Evolutionary conservation across 2,888 invertebrate genomes (phyloP).

Genomic region (Selenia dentaria): DNA sequence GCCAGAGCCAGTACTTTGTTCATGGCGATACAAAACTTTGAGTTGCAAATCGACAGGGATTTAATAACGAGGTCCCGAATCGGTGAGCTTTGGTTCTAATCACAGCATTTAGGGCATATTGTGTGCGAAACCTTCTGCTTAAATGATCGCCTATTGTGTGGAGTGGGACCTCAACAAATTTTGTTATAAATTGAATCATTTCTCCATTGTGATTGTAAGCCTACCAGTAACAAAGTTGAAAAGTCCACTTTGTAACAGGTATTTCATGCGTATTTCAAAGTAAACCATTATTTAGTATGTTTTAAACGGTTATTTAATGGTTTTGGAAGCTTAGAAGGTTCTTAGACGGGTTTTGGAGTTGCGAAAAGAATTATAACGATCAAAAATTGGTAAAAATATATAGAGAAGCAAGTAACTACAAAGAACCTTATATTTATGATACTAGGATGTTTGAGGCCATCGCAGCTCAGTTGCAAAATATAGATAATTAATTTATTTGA

Average conservation of each 20-base stretch:
- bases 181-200: constrained; percentile 1
- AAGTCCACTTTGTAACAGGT: constrained; percentile 6
- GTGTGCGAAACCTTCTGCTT: constrained; percentile 8
- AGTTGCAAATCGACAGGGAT: not conserved
- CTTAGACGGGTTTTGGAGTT: too few relatives aligned
- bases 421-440: too few relatives aligned
- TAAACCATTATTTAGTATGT: not conserved
- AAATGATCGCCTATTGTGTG: constrained; percentile 12
- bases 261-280: constrained; percentile 11
- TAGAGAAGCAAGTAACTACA: too few relatives aligned
- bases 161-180: constrained; percentile 2
- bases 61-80: not conserved
- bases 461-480: too few relatives aligned
- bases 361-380: too few relatives aligned
- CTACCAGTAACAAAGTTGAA: too few relatives aligned
- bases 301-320: not conserved
- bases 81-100: constrained; percentile 6
- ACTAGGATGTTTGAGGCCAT: too few relatives aligned
- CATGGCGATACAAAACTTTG: not conserved
- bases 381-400: too few relatives aligned
- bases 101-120: constrained; percentile 16
- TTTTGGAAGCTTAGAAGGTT: too few relatives aligned
- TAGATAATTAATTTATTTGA: too few relatives aligned
- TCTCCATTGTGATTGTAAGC: too few relatives aligned
- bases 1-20: not conserved